phyloP scores from a whole-genome alignment of 2,888 invertebrate genomes.

The Rhingia rostrata region DNA sequence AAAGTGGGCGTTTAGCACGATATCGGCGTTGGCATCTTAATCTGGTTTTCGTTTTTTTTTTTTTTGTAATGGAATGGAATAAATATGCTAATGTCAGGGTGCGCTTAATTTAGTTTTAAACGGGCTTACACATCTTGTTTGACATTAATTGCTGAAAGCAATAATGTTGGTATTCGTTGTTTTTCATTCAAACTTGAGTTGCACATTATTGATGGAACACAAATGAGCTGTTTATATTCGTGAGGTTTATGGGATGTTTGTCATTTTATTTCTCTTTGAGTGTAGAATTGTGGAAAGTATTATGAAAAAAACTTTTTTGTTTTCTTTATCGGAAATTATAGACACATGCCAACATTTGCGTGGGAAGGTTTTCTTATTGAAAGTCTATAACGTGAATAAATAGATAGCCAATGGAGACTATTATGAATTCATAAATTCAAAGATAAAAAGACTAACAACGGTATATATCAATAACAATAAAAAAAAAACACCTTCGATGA shows the following conservation, averaged over 20 bases:
- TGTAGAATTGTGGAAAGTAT: background rate
- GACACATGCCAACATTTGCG: too few relatives aligned
- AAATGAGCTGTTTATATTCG: slow-evolving; percentile 13
- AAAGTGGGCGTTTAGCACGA: slow-evolving; percentile 60
- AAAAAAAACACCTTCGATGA: too few relatives aligned
- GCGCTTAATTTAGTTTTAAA: slow-evolving; percentile 27
- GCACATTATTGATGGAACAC: slow-evolving; percentile 21
- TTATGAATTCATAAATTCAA: too few relatives aligned
- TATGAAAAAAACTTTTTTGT: background rate
- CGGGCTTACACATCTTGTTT: slow-evolving; percentile 19
- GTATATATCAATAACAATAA: too few relatives aligned
- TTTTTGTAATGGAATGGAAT: slow-evolving; percentile 34
- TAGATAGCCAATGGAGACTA: too few relatives aligned
- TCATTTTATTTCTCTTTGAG: background rate
- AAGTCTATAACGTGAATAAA: too few relatives aligned
- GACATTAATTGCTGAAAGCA: slow-evolving; percentile 30
- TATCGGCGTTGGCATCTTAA: slow-evolving; percentile 61
- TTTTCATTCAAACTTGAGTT: slow-evolving; percentile 4
- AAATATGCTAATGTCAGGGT: slow-evolving; percentile 39
- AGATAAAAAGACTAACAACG: too few relatives aligned
- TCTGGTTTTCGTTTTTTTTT: slow-evolving; percentile 48
- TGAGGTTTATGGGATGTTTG: slow-evolving; percentile 2
- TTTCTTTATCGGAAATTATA: too few relatives aligned
- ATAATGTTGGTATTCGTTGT: slow-evolving; percentile 23
- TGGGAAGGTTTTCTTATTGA: too few relatives aligned